A percentile compares a stretch with the other conserved stretches of the same genome.
Evolutionary conservation across 1,140 invertebrate genomes (phyloP).

Genomic region (Wiebesia pumilae): DNA sequence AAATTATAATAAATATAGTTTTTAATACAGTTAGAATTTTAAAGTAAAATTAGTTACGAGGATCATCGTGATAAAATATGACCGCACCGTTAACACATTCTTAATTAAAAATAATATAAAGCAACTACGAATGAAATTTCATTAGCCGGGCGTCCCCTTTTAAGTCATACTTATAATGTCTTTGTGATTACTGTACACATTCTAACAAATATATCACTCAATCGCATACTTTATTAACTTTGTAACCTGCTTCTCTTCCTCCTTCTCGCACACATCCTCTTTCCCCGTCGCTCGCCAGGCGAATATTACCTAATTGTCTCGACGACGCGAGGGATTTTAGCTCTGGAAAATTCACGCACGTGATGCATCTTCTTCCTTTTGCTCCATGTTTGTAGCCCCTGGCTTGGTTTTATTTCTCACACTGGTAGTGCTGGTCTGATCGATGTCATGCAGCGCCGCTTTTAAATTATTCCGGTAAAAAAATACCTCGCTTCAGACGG

Average conservation of each 20-base stretch:
- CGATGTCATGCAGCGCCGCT: constrained; percentile 28
- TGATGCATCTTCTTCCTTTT: background rate
- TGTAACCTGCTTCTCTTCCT: background rate
- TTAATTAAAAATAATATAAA: background rate
- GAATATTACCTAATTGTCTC: constrained; percentile 4
- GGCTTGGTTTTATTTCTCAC: constrained; percentile 11
- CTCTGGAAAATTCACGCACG: constrained; percentile 38
- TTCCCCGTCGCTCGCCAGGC: background rate
- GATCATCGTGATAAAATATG: background rate
- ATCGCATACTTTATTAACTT: background rate
- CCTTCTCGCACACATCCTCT: background rate
- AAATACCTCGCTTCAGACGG: background rate
- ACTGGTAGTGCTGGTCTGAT: background rate
- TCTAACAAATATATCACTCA: background rate
- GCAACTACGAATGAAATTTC: background rate
- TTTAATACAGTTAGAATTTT: background rate
- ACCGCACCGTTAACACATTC: background rate
- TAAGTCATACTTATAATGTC: constrained; percentile 8
- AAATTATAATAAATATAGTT: background rate
- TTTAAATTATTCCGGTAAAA: constrained; percentile 35
- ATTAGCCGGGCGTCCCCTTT: background rate
- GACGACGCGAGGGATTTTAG: background rate
- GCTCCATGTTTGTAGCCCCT: background rate
- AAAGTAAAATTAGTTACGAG: background rate
- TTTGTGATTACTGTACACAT: background rate